phyloP scores from a whole-genome alignment of 2,888 invertebrate genomes.

The Desoria tigrina region DNA sequence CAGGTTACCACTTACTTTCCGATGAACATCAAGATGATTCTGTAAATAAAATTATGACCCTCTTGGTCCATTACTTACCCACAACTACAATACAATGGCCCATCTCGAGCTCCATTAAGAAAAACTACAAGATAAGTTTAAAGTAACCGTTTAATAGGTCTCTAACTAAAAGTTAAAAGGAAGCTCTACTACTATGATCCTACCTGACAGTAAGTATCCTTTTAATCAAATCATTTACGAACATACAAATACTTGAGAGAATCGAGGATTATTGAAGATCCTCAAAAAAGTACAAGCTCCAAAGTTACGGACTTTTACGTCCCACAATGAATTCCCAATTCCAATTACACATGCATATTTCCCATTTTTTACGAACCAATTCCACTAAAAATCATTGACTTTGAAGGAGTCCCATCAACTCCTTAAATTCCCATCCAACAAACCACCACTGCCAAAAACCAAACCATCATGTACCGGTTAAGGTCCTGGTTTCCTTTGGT shows the following conservation, averaged over 20 bases:
- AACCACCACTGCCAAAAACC: too few relatives aligned
- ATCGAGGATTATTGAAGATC: neutral
- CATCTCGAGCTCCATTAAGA: conserved; percentile 5
- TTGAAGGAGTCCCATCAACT: too few relatives aligned
- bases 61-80: conserved; percentile 24
- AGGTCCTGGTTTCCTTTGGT: too few relatives aligned
- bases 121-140: conserved; percentile 17
- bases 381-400: too few relatives aligned
- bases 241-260: neutral
- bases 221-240: conserved; percentile 25
- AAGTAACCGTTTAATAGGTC: neutral
- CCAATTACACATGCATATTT: neutral
- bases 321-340: neutral
- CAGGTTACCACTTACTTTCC: conserved; percentile 5
- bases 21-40: conserved; percentile 18
- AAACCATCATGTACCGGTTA: too few relatives aligned
- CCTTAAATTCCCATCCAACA: too few relatives aligned
- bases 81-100: conserved; percentile 11
- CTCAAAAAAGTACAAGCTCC: neutral
- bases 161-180: neutral
- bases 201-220: conserved; percentile 30
- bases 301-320: neutral
- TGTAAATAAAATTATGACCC: conserved; percentile 28
- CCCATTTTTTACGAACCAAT: neutral
- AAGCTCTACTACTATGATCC: conserved; percentile 18